These are phyloP conservation scores for Chalcis sispes DNA, from an alignment of 2,888 invertebrate species.

Conservation along the genomic window DNA sequence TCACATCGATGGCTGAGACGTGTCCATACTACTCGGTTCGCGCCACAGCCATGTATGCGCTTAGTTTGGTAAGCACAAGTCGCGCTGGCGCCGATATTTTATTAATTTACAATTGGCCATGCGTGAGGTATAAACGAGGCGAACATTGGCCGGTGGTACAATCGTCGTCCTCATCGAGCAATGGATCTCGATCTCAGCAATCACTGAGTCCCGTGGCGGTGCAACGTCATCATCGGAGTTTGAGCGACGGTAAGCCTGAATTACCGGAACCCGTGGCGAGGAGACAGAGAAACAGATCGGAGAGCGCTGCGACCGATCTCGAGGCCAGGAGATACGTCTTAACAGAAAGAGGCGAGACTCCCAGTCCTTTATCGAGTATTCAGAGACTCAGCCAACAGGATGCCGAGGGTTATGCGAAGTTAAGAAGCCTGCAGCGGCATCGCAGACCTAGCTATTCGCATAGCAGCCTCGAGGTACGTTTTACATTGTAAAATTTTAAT, in stretches of 20 bases:
- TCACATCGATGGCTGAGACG: conserved; percentile 84
- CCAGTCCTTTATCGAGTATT: conserved; percentile 93
- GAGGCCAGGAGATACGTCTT: conserved; percentile 69
- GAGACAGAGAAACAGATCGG: conserved; percentile 72
- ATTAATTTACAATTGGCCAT: conserved; percentile 69
- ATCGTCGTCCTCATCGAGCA: conserved; percentile 54
- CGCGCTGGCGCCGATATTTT: conserved; percentile 89
- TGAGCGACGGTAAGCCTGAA: conserved; percentile 74
- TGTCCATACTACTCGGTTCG: conserved; percentile 91
- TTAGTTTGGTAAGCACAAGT: conserved; percentile 91
- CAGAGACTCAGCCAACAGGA: conserved; percentile 87
- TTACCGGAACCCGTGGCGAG: conserved; percentile 64
- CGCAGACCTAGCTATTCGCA: conserved; percentile 83
- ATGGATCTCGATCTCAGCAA: conserved; percentile 60
- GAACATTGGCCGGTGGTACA: conserved; percentile 72
- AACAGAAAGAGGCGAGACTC: conserved; percentile 83
- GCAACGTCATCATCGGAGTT: conserved; percentile 71
- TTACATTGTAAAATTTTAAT: too few species aligned
- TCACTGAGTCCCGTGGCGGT: conserved; percentile 65
- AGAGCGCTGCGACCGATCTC: conserved; percentile 74
- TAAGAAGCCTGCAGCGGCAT: conserved; percentile 82
- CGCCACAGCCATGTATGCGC: conserved; percentile 91
- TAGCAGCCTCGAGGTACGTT: conserved; percentile 74
- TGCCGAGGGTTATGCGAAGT: conserved; percentile 85
- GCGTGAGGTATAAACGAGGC: conserved; percentile 71